Percentiles rank a stretch among this genome's conserved stretches.
Conservation (phyloP, 2,113 vertebrate genomes). For the Andinoacara biseriatus region DNA sequence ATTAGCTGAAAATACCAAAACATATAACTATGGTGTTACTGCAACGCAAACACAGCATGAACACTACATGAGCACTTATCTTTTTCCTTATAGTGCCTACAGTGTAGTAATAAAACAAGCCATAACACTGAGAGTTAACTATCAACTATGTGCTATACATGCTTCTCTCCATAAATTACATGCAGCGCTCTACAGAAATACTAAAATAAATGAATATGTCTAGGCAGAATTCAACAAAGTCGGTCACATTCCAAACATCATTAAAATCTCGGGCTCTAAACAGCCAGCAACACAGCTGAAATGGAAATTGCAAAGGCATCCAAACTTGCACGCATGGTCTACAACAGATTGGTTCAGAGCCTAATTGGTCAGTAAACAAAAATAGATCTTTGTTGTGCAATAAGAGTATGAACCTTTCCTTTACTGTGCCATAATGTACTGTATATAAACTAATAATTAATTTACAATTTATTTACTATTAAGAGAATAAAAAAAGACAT, state of each 20-base stretch:
- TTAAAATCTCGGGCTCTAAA: constrained; percentile 39
- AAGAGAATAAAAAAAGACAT: background rate
- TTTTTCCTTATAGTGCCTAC: background rate
- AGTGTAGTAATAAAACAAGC: background rate
- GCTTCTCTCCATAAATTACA: background rate
- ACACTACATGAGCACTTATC: background rate
- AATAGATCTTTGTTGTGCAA: constrained; percentile 34
- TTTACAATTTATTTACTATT: background rate
- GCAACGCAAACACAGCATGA: background rate
- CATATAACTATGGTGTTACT: background rate
- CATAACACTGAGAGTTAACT: background rate
- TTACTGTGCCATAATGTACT: constrained; percentile 4
- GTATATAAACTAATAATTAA: background rate
- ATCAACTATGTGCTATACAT: background rate
- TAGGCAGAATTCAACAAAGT: constrained; percentile 8
- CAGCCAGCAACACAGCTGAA: constrained; percentile 41
- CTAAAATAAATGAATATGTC: constrained; percentile 8
- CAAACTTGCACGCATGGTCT: constrained; percentile 35
- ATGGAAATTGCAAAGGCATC: constrained; percentile 41
- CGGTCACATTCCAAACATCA: constrained; percentile 38
- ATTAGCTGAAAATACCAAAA: background rate
- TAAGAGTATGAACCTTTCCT: constrained; percentile 18
- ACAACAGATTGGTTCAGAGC: constrained; percentile 27
- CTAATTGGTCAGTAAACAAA: constrained; percentile 49
- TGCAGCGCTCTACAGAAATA: background rate